Conservation (phyloP, 1,140 invertebrate species). For the Aphidius gifuensis region DNA sequence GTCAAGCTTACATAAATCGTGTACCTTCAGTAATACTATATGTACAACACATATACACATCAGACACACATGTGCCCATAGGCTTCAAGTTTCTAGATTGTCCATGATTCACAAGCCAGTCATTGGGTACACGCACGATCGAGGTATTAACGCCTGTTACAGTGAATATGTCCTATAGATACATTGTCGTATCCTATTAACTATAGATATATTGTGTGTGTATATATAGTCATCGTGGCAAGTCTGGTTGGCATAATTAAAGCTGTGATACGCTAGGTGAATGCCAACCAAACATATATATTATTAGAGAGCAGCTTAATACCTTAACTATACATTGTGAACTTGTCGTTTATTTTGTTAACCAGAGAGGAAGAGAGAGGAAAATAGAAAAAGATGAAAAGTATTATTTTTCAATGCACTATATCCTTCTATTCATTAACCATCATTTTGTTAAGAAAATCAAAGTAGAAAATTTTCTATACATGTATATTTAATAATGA, state of each 20-base stretch:
- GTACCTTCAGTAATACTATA: too few species aligned
- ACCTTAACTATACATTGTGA: neutral
- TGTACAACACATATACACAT: neutral
- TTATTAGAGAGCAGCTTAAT: conserved; percentile 2
- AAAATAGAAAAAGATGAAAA: too few species aligned
- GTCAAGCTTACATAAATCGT: conserved; percentile 8
- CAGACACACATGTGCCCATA: neutral
- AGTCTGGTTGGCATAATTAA: conserved; percentile 2
- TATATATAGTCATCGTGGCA: too few species aligned
- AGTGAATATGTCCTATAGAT: conserved; percentile 8
- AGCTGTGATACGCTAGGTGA: neutral
- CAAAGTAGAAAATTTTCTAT: too few species aligned
- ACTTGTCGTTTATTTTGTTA: too few species aligned
- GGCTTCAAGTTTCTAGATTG: conserved; percentile 10
- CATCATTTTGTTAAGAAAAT: too few species aligned
- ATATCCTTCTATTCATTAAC: too few species aligned
- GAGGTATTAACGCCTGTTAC: conserved; percentile 31
- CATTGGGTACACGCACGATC: conserved; percentile 23
- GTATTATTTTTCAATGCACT: too few species aligned
- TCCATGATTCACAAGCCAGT: conserved; percentile 23
- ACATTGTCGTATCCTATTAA: conserved; percentile 21
- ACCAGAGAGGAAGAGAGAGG: too few species aligned
- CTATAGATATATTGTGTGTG: neutral
- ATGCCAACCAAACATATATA: too few species aligned
- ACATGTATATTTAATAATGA: too few species aligned